Evolutionary conservation across 2,113 vertebrate species (phyloP).

Genomic region (Lophochroa leadbeateri): DNA sequence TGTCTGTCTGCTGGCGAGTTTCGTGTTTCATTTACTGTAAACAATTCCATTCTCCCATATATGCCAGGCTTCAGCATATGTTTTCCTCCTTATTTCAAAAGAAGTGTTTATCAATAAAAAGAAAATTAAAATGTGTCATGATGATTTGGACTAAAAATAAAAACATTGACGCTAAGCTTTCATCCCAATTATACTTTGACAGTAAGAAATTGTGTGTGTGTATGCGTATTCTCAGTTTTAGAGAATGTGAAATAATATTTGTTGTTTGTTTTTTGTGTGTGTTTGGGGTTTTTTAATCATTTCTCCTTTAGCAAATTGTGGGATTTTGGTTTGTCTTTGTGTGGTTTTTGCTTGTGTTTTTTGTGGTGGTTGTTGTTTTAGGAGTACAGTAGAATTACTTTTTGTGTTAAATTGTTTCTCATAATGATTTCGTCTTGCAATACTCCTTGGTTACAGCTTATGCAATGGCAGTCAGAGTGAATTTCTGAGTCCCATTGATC

Average conservation of each 20-base stretch:
- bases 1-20: neutral
- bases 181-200: neutral
- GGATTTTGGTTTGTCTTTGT: neutral
- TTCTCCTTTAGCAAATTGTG: neutral
- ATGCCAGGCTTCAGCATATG: neutral
- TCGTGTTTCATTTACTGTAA: neutral
- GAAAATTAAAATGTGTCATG: neutral
- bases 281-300: neutral
- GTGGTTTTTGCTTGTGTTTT: neutral
- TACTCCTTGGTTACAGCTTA: neutral
- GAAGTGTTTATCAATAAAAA: neutral
- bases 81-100: constrained; percentile 8
- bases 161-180: neutral
- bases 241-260: neutral
- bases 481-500: neutral
- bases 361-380: neutral
- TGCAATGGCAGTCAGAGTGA: neutral
- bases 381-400: neutral
- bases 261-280: neutral
- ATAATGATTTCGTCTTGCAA: neutral
- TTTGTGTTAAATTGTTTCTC: neutral
- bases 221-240: neutral
- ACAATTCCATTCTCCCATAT: neutral
- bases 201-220: neutral
- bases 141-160: neutral